Evolutionary conservation across 2,888 invertebrate genomes (phyloP), one percentile per base, ranked within the genome.

Genomic region (Morpho deidamia): DNA sequence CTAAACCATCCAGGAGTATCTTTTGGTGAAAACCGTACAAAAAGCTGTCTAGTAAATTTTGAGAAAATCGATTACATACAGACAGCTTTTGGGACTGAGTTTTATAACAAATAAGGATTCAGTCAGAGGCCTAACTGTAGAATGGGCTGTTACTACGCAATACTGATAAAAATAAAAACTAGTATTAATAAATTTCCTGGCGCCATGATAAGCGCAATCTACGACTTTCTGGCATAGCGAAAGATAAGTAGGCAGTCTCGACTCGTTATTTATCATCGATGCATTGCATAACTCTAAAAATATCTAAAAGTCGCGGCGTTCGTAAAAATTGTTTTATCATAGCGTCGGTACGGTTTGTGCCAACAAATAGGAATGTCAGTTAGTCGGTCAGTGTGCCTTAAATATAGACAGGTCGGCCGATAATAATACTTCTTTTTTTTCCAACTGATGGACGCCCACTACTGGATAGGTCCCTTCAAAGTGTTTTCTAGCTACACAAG

Each of bases 381-480:
- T 60, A 64, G 60, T 63, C 63, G 67, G 67, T 65, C 65, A 66
- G 59, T 66, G 62, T 59, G 65, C 56, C 59, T 59, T 60, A 62
- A 60, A 60, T 62, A 60, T 62, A 62, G 62, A 62, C 53, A 47
- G 33, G 32, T 49, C 39, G 49, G 14, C 35, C 42, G 42, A 49
- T 34, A 49, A 42, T 39, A 46, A 46, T 12, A 11, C 23, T 23
- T 23, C 5, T 14, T 23, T 23, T 23, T 23, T n/a, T n/a, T n/a
- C n/a, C n/a, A 23, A 23, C 23, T 5, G 23, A 23, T 23, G 23
- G 23, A 23, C 23, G 23, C 23, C 23, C 5, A 23, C 23, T 23
- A 5, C 4, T 23, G 23, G 23, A 23, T 23, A 23, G 23, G 23
- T 23, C 23, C 5, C 4, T 23, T 23, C 23, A 23, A 23, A 23